Base-by-base conservation (phyloP, 2,888 invertebrate genomes). In the Coenonympha glycerion region DNA sequence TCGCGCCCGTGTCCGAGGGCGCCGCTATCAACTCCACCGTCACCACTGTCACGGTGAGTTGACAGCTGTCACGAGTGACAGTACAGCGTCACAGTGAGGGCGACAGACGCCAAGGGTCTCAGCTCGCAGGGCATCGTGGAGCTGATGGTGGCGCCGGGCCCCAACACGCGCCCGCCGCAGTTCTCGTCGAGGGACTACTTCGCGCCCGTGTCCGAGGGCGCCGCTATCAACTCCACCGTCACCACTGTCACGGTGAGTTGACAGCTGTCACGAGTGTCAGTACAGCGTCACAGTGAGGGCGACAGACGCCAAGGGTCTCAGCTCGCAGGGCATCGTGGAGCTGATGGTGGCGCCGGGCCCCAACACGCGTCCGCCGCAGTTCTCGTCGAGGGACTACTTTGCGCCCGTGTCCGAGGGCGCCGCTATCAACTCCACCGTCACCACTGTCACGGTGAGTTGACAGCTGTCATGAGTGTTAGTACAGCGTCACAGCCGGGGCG, bases 401-500 rank as follows among this genome's bases (percentile, higher is more conserved):
- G 93, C 95, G 2, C 93, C 95, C 61, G 94, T 96, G 6, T 95
- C 95, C 58, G 96, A 96, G 75, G 96, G 96, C 2, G 95, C 95
- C 2, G 92, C 95, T 28, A 92, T 96, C 53, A 95, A 95, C 67
- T 94, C 95, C 0, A 94, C 95, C 0, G 93, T 95, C 3, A 91
- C 91, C 0, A 93, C 94, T 6, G 91, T 95, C 11, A 90, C 90
- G 61, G 93, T 92, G 68, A 88, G 73, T 73, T 30, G n/a, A n/a
- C n/a, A n/a, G n/a, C n/a, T n/a, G n/a, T n/a, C n/a, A n/a, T n/a
- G n/a, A n/a, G n/a, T n/a, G n/a, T 64, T 95, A 95, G 64, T 96
- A 95, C 80, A 95, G 95, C 71, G 91, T 96, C 16, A 96, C 96
- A 0, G 91, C 96, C 0, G 92, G 95, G 70, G 95, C 95, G 0